Evolutionary conservation across 2,797 vertebrate genomes (phyloP).

Genomic region (Sciurus carolinensis): DNA sequence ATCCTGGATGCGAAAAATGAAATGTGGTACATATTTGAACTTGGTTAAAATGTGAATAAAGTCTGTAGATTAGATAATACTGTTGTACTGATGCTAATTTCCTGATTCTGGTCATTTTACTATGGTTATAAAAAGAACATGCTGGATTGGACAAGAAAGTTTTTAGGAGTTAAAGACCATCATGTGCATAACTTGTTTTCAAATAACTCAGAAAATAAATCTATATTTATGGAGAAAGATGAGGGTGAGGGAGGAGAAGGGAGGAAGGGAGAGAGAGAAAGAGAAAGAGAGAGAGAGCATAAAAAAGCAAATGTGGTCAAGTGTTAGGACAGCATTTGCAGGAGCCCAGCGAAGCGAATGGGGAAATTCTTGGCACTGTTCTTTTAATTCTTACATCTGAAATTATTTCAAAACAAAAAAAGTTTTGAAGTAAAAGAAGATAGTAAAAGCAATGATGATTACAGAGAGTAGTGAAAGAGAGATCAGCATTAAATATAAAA

Average conservation of each 20-base stretch:
- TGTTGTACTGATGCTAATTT: neutral
- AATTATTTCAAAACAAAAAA: neutral
- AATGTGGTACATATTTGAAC: neutral
- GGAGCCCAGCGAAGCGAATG: neutral
- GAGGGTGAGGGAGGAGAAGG: neutral
- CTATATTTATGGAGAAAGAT: neutral
- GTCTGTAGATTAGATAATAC: neutral
- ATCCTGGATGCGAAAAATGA: neutral
- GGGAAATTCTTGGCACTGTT: neutral
- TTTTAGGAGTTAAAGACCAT: neutral
- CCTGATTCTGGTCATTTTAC: neutral
- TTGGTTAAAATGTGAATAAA: neutral
- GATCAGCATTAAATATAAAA: neutral
- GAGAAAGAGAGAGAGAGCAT: accelerated
- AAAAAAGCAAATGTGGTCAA: neutral
- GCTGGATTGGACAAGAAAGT: neutral
- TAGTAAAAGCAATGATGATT: neutral
- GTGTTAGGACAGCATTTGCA: neutral
- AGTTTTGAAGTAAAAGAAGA: neutral
- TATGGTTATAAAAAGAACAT: neutral
- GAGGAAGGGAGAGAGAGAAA: neutral
- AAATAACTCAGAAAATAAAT: neutral
- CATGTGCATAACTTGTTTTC: neutral
- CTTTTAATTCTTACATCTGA: neutral
- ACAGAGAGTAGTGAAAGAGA: neutral